phyloP scores from a whole-genome alignment of 92 coral and sea anemone species.

The Siderastrea siderea region DNA sequence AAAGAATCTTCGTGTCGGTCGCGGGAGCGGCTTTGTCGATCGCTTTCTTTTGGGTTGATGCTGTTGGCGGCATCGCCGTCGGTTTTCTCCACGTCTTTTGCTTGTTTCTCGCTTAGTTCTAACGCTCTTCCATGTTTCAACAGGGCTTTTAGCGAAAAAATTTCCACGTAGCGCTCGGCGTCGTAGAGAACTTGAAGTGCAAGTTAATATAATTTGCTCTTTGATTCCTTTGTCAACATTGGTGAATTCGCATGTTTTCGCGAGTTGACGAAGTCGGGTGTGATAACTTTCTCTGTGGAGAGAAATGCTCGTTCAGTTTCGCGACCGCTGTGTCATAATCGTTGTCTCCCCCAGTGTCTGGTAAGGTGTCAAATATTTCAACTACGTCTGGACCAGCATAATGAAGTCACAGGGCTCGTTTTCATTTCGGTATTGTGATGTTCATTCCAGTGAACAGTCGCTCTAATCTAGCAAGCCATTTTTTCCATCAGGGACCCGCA shows the following conservation, averaged over 20 bases:
- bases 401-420: constrained; percentile 69
- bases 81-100: constrained; percentile 46
- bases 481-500: constrained; percentile 75
- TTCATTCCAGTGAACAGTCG: constrained; percentile 70
- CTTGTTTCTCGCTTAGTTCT: constrained; percentile 57
- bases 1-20: neutral
- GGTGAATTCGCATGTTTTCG: constrained; percentile 61
- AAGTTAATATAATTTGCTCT: constrained; percentile 47
- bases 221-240: constrained; percentile 59
- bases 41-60: constrained; percentile 15
- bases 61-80: constrained; percentile 16
- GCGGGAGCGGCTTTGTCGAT: neutral
- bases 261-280: constrained; percentile 42
- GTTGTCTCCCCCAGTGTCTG: constrained; percentile 41
- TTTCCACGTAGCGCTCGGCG: constrained; percentile 66
- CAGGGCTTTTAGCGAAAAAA: constrained; percentile 26
- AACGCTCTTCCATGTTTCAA: constrained; percentile 60
- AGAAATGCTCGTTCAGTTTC: constrained; percentile 65
- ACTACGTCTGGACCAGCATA: constrained; percentile 61
- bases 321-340: constrained; percentile 66
- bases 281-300: constrained; percentile 74
- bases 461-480: constrained; percentile 62
- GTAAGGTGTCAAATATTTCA: too few species aligned
- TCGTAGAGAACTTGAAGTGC: constrained; percentile 46
- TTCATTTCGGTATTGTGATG: constrained; percentile 52